Percentiles rank a stretch among this genome's conserved stretches.
These are phyloP conservation scores for Phymastichus coffea DNA, from an alignment of 1,140 invertebrate genomes.

Conservation along the genomic window DNA sequence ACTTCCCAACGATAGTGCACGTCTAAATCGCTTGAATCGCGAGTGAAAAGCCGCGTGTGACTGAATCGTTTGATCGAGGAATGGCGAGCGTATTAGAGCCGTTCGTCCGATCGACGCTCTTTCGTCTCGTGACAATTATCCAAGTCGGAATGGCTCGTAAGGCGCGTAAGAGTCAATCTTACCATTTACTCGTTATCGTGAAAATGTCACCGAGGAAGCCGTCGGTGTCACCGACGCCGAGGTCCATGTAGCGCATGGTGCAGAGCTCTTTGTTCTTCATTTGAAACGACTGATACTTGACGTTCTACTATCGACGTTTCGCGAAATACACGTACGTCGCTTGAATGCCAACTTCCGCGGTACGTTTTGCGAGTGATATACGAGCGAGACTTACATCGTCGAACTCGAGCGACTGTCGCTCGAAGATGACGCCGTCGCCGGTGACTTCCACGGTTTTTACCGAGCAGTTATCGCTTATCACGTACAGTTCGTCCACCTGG, in stretches of 20 bases:
- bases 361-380: no score
- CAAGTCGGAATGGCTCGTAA: conserved; percentile 30
- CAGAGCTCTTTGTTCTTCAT: not conserved
- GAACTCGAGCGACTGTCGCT: conserved; percentile 31
- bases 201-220: conserved; percentile 8
- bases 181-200: conserved; percentile 30
- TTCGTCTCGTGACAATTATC: conserved; percentile 33
- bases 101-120: no score
- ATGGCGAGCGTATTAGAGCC: no score
- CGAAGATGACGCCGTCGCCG: conserved; percentile 41
- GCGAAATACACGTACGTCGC: no score
- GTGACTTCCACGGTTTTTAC: conserved; percentile 38
- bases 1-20: conserved; percentile 36
- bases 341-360: no score
- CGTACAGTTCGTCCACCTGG: conserved; percentile 41
- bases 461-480: conserved; percentile 40
- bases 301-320: not conserved
- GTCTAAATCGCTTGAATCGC: conserved; percentile 27
- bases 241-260: conserved; percentile 15
- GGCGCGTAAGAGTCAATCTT: not conserved
- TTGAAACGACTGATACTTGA: conserved; percentile 25
- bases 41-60: not conserved
- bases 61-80: no score
- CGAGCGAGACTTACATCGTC: conserved; percentile 16
- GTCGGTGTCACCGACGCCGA: conserved; percentile 1